Percentiles rank a stretch among this genome's conserved stretches.
These are phyloP conservation scores for Oscheius sp. DNA, from an alignment of 2,888 invertebrate species.

Conservation along the genomic window DNA sequence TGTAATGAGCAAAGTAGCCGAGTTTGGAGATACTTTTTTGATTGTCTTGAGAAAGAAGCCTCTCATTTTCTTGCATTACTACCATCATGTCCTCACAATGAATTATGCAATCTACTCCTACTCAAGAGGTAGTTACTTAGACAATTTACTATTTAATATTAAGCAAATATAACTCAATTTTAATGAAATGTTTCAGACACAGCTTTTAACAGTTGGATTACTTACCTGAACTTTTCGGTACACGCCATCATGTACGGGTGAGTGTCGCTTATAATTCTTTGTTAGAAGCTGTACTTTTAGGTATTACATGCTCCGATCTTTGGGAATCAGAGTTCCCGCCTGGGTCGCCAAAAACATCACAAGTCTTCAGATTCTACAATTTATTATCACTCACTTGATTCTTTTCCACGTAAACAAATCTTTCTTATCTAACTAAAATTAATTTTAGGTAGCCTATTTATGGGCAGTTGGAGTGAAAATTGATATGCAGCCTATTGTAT, in stretches of 20 bases:
- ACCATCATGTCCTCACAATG: slow-evolving; percentile 67
- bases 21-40: slow-evolving; percentile 59
- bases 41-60: slow-evolving; percentile 58
- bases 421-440: slow-evolving; percentile 60
- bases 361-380: slow-evolving; percentile 63
- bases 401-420: slow-evolving; percentile 68
- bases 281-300: slow-evolving; percentile 37
- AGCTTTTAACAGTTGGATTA: slow-evolving; percentile 68
- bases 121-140: no score
- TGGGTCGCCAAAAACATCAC: slow-evolving; percentile 64
- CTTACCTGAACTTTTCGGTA: slow-evolving; percentile 66
- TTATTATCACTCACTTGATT: slow-evolving; percentile 61
- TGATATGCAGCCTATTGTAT: slow-evolving; percentile 37
- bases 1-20: slow-evolving; percentile 55
- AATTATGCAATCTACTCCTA: slow-evolving; percentile 65
- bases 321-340: slow-evolving; percentile 66
- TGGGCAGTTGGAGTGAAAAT: slow-evolving; percentile 38
- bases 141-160: no score
- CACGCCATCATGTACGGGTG: slow-evolving; percentile 61
- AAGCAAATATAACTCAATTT: no score
- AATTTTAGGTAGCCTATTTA: slow-evolving; percentile 60
- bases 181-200: no score
- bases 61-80: slow-evolving; percentile 64
- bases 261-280: not conserved
- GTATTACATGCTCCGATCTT: slow-evolving; percentile 68